Conservation (phyloP, 2,888 invertebrate species). For the Loripinus fragilis region DNA sequence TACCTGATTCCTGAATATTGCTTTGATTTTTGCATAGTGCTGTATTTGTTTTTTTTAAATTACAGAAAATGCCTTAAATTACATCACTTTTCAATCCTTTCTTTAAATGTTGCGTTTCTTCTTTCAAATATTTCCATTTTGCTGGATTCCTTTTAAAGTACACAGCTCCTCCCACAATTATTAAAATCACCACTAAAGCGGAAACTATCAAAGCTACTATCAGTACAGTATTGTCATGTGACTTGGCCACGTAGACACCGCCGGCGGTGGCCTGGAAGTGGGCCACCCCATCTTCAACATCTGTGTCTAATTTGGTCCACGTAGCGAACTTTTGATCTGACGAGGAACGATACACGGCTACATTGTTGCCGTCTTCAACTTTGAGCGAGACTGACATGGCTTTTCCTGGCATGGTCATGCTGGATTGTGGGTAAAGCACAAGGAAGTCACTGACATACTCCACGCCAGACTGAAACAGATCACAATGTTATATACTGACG, state of each 20-base stretch:
- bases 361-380: slow-evolving; percentile 61
- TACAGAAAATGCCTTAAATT: background rate
- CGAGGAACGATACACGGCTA: slow-evolving; percentile 69
- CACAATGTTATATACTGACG: no score
- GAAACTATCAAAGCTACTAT: slow-evolving; percentile 75
- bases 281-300: slow-evolving; percentile 67
- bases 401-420: slow-evolving; percentile 62
- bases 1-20: no score
- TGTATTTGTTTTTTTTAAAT: background rate
- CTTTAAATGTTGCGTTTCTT: slow-evolving; percentile 34
- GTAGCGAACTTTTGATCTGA: slow-evolving; percentile 62
- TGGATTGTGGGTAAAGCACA: slow-evolving; percentile 71
- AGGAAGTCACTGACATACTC: slow-evolving; percentile 78
- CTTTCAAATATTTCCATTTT: slow-evolving; percentile 66
- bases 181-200: slow-evolving; percentile 64
- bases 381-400: slow-evolving; percentile 63
- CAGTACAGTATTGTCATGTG: slow-evolving; percentile 65
- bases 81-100: slow-evolving; percentile 30
- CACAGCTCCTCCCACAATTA: slow-evolving; percentile 67
- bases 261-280: slow-evolving; percentile 69
- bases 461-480: slow-evolving; percentile 71
- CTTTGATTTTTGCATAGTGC: no score
- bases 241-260: slow-evolving; percentile 77
- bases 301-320: slow-evolving; percentile 74
- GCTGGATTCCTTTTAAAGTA: slow-evolving; percentile 76